These are phyloP conservation scores for Scaptomyza parva DNA, from an alignment of 2,888 invertebrate species.

Conservation along the genomic window DNA sequence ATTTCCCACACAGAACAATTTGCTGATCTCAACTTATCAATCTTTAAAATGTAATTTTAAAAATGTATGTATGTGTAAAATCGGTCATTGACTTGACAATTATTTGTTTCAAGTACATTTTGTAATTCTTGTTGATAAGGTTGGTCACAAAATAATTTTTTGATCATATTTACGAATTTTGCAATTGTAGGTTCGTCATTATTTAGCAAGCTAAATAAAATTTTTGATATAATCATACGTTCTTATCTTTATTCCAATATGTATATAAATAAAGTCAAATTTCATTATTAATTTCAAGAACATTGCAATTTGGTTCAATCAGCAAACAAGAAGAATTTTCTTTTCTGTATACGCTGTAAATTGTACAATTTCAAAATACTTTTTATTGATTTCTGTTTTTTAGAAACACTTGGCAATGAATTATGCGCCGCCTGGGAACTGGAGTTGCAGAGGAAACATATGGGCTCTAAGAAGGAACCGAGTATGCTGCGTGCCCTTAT, in stretches of 20 bases:
- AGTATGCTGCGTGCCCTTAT: conserved; percentile 83
- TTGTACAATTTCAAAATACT: not conserved
- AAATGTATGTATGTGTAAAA: too few species aligned
- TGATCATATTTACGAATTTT: conserved; percentile 14
- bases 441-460: conserved; percentile 84
- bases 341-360: too few species aligned
- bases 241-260: not conserved
- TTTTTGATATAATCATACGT: not conserved
- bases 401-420: conserved; percentile 86
- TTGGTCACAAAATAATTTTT: conserved; percentile 2
- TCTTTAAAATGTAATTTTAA: not conserved
- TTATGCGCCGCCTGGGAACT: conserved; percentile 87
- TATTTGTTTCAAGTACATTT: conserved; percentile 24
- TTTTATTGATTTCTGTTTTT: conserved; percentile 30
- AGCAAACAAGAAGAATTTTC: too few species aligned
- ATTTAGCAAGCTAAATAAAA: not conserved
- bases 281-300: too few species aligned
- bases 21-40: conserved; percentile 40
- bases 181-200: not conserved
- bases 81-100: conserved; percentile 40
- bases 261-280: not conserved
- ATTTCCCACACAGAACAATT: conserved; percentile 14
- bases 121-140: conserved; percentile 34
- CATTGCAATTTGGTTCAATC: too few species aligned
- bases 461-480: conserved; percentile 84